Evolutionary conservation across 2,797 vertebrate genomes (phyloP).

Genomic region (Epinephelus malabaricus): DNA sequence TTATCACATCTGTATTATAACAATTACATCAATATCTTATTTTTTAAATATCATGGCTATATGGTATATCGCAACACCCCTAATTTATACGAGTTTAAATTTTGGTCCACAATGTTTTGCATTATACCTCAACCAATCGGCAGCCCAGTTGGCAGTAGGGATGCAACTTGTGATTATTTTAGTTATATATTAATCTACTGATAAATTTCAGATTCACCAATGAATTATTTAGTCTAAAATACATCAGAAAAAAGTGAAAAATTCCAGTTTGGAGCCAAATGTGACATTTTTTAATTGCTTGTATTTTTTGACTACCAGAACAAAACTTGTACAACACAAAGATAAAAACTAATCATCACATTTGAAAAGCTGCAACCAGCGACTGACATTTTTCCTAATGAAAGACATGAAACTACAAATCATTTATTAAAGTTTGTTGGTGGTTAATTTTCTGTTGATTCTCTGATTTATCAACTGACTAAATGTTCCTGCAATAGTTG

Average conservation of each 20-base stretch:
- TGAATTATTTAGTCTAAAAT: background rate
- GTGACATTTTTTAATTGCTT: background rate
- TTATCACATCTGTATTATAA: too few species aligned
- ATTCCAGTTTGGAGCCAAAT: background rate
- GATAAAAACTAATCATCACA: background rate
- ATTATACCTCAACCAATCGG: too few species aligned
- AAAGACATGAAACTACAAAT: background rate
- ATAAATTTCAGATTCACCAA: background rate
- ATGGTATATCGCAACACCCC: too few species aligned
- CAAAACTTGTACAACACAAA: background rate
- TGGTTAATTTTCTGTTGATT: background rate
- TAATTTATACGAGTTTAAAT: too few species aligned
- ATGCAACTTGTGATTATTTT: background rate
- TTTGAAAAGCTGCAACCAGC: background rate
- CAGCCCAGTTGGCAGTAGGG: too few species aligned
- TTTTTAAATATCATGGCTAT: too few species aligned
- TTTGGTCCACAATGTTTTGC: too few species aligned
- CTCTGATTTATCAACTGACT: background rate
- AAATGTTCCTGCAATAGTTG: constrained; percentile 33
- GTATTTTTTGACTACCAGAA: background rate
- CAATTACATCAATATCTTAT: too few species aligned
- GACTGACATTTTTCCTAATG: background rate
- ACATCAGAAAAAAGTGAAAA: background rate
- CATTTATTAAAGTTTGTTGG: background rate
- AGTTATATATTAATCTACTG: background rate